Base-by-base conservation (phyloP, 2,888 invertebrate species). In the Lasioglossum villosulum region DNA sequence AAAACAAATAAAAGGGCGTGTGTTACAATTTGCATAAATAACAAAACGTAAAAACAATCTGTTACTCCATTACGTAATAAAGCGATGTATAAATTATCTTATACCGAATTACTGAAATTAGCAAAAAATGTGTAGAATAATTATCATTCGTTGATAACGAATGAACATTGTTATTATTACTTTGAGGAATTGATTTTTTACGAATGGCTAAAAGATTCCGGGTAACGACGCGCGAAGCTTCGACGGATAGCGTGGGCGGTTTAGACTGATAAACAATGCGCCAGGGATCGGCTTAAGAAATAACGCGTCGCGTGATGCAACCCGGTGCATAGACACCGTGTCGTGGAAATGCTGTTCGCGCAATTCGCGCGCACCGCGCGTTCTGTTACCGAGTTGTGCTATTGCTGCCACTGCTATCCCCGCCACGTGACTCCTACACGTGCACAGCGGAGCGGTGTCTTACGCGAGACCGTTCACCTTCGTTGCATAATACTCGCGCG, bases 401-500 rank as follows among this genome's bases (percentile, higher is more conserved):
- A 30, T 72, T n/a, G 66, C 68, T 45, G 42, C 68, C 59, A 37
- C 66, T 56, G n/a, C 45, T 68, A 75, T 63, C 73, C 3, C 73
- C 81, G 90, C 90, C 90, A 90, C 90, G 90, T 90, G 90, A 90
- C 90, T 89, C 84, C 89, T 86, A 90, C 90, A 90, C 90, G 90
- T 90, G 90, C 90, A 86, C 84, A 68, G 12, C 66, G 34, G 68
- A 68, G 68, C 68, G 86, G 89, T 48, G 81, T 89, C 86, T 89
- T 90, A 88, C 85, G 90, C 86, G 86, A 90, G 90, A 90, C 90
- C 90, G 77, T 90, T 90, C 90, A 90, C 90, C 90, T 90, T 90
- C 90, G 88, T 90, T 90, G 90, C 90, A 90, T 90, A 90, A 90
- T 88, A 82, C 75, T 80, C 84, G 76, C 86, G 90, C 75, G 89